A percentile compares a stretch with the other conserved stretches of the same genome.
These are phyloP conservation scores for Ardeotis arabs DNA, from an alignment of 2,113 vertebrate species.

Conservation along the genomic window DNA sequence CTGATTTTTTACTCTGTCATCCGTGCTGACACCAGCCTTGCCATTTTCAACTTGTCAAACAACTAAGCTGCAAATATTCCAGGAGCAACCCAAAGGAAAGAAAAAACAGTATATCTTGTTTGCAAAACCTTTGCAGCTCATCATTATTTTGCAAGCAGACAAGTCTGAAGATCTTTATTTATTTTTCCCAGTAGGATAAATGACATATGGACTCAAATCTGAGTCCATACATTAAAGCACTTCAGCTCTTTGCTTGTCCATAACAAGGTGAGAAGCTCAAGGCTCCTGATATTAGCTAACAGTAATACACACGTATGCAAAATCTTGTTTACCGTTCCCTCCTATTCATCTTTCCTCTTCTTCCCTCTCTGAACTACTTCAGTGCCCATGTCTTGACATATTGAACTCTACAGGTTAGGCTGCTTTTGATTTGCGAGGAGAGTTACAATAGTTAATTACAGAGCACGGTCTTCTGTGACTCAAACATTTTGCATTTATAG, in stretches of 20 bases:
- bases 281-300: not conserved
- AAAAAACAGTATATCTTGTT: not conserved
- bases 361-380: constrained; percentile 12
- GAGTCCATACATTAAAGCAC: not conserved
- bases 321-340: not conserved
- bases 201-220: not conserved
- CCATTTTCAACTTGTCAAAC: not conserved
- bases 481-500: constrained; percentile 79
- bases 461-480: constrained; percentile 70
- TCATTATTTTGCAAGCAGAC: not conserved
- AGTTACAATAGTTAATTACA: constrained; percentile 80
- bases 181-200: not conserved
- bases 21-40: not conserved
- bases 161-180: not conserved
- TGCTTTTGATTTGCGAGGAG: constrained; percentile 78
- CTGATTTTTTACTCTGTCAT: not conserved
- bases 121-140: not conserved
- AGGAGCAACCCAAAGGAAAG: not conserved
- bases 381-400: constrained; percentile 49
- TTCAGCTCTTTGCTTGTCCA: not conserved
- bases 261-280: not conserved
- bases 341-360: not conserved
- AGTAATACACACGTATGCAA: not conserved
- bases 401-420: constrained; percentile 35
- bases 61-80: not conserved